Evolutionary conservation across 2,797 vertebrate species (phyloP).

Genomic region (Rhinogobio ventralis): DNA sequence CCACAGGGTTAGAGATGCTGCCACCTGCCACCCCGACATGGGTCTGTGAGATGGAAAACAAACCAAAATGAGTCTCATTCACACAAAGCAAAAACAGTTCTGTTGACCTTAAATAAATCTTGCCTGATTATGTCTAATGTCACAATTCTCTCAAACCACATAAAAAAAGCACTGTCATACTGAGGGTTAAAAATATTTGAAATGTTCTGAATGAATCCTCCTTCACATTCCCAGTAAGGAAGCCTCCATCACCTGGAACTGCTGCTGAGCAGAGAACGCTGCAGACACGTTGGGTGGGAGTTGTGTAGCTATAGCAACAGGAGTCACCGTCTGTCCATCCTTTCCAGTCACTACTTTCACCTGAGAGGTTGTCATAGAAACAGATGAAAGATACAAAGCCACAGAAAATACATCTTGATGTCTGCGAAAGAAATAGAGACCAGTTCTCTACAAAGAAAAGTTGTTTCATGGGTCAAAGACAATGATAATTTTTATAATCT

Average conservation of each 20-base stretch:
- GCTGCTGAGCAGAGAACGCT: constrained; percentile 90
- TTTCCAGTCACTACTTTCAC: constrained; percentile 97
- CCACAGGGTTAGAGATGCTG: constrained; percentile 82
- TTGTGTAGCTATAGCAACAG: constrained; percentile 97
- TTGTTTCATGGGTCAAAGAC: background rate
- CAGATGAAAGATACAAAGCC: constrained; percentile 49
- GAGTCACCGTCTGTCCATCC: constrained; percentile 95
- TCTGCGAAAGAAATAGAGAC: background rate
- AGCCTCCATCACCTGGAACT: constrained; percentile 86
- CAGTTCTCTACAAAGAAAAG: background rate
- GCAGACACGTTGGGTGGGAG: constrained; percentile 97
- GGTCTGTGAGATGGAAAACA: constrained; percentile 75
- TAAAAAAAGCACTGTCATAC: background rate
- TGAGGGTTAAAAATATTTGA: background rate
- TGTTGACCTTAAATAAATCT: background rate
- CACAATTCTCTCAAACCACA: background rate
- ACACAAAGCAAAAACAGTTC: background rate
- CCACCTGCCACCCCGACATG: constrained; percentile 82
- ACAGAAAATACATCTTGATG: constrained; percentile 9
- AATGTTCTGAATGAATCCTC: constrained; percentile 46
- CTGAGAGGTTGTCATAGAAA: constrained; percentile 74
- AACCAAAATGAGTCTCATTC: background rate
- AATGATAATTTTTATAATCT: background rate
- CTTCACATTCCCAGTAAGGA: constrained; percentile 32
- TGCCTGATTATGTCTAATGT: background rate